Evolutionary conservation across 1,140 invertebrate species (phyloP).

Genomic region (Bombus consobrinus): DNA sequence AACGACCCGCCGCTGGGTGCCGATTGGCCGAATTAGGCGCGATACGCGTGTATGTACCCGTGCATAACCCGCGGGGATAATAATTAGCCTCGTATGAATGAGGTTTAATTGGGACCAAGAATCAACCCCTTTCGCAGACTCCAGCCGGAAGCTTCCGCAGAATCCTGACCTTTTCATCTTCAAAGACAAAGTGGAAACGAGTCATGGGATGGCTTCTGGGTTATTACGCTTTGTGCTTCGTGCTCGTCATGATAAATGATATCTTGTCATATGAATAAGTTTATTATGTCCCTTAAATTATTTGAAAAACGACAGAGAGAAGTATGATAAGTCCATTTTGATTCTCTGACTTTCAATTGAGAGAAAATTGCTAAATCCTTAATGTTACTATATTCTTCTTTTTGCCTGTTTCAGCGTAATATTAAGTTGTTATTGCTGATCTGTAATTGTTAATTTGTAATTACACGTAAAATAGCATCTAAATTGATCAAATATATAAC

Average conservation of each 20-base stretch:
- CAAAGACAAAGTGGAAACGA: constrained; percentile 72
- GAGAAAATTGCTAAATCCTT: no score
- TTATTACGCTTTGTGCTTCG: constrained; percentile 10
- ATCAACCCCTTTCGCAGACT: constrained; percentile 65
- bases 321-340: not conserved
- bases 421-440: not conserved
- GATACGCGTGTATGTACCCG: constrained; percentile 65
- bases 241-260: not conserved
- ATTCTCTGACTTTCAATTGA: no score
- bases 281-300: not conserved
- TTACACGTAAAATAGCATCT: no score
- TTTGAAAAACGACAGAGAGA: no score
- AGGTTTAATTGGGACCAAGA: constrained; percentile 76
- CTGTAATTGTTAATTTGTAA: no score
- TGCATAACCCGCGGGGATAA: constrained; percentile 71
- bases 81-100: constrained; percentile 80
- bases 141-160: constrained; percentile 63
- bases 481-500: not conserved
- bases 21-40: constrained; percentile 75
- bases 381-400: no score
- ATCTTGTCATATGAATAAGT: not conserved
- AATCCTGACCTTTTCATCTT: constrained; percentile 71
- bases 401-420: not conserved
- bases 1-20: constrained; percentile 74
- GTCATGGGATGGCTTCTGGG: not conserved